Base-by-base conservation (phyloP, 1,140 invertebrate genomes). In the Triops longicaudatus region DNA sequence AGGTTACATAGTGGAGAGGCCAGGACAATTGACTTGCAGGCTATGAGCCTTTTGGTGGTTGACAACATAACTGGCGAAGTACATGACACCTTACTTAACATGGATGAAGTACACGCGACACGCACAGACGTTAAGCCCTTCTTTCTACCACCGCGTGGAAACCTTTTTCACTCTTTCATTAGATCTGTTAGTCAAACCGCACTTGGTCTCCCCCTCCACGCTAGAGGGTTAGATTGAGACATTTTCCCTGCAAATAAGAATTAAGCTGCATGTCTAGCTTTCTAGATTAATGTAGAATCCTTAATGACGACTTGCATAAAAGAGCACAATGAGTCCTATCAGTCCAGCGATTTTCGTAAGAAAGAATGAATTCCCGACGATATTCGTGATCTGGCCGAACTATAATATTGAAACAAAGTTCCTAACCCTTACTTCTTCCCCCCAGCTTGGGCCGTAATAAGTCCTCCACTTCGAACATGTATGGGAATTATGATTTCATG, bases 21-120 rank as follows among this genome's bases (percentile, higher is more conserved):
- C 50, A 22, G 17, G 22, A 14, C 17, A 63, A 63, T 63, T 63
- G 50, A 63, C 17, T 63, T 63, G 50, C 50, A 22, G 50, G n/a
- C 50, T n/a, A 63, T 63, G 50, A 6, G 50, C 50, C 17, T 63
- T 37, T 63, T 9, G 0, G 50, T 63, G 17, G 50, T 22, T 22
- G 50, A 63, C 50, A 63, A 63, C 50, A 7, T 63, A 10, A 63
- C 50, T 63, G 50, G 50, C 50, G 17, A 63, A 63, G 17, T 63
- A 63, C 50, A 63, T 63, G 50, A 63, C 50, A 63, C 50, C 50
- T 63, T 63, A 63, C 50, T 63, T 63, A 63, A 63, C 50, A 63
- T 63, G 50, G 50, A 63, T 63, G 50, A 63, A 63, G 50, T 22
- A 63, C 50, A 63, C 22, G 50, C 50, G 50, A 63, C 50, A 63